Percentiles rank a stretch among this genome's conserved stretches.
Evolutionary conservation across 2,888 invertebrate genomes (phyloP).

Genomic region (Flexamia atlantica): DNA sequence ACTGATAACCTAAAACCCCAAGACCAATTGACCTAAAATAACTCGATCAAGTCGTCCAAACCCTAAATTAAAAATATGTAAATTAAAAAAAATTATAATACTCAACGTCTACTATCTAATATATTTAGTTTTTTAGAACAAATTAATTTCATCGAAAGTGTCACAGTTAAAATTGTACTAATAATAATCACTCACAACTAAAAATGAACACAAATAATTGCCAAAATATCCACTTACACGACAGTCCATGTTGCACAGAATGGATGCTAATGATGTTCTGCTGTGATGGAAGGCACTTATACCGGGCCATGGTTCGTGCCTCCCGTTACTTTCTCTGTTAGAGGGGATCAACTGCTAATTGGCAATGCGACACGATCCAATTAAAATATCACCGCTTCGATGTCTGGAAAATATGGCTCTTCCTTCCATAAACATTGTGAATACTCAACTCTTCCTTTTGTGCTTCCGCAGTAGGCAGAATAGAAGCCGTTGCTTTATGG

Average conservation of each 20-base stretch:
- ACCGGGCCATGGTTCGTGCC: slow-evolving; percentile 27
- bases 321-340: neutral
- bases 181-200: too few species aligned
- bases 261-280: neutral
- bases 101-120: too few species aligned
- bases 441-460: neutral
- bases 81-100: too few species aligned
- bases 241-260: slow-evolving; percentile 22
- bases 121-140: too few species aligned
- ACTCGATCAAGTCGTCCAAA: too few species aligned
- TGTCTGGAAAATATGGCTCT: slow-evolving; percentile 23
- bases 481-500: too few species aligned
- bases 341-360: slow-evolving; percentile 28
- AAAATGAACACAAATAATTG: neutral
- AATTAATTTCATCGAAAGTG: too few species aligned
- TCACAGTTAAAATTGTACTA: too few species aligned
- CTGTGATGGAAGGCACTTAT: neutral
- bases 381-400: slow-evolving; percentile 29
- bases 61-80: too few species aligned
- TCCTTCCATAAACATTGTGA: slow-evolving; percentile 30
- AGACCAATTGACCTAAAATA: too few species aligned
- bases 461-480: neutral
- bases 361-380: slow-evolving; percentile 12
- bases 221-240: neutral
- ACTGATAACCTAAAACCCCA: too few species aligned